These are phyloP conservation scores for Iselma pallidipennis DNA, from an alignment of 2,888 invertebrate genomes.

Conservation along the genomic window DNA sequence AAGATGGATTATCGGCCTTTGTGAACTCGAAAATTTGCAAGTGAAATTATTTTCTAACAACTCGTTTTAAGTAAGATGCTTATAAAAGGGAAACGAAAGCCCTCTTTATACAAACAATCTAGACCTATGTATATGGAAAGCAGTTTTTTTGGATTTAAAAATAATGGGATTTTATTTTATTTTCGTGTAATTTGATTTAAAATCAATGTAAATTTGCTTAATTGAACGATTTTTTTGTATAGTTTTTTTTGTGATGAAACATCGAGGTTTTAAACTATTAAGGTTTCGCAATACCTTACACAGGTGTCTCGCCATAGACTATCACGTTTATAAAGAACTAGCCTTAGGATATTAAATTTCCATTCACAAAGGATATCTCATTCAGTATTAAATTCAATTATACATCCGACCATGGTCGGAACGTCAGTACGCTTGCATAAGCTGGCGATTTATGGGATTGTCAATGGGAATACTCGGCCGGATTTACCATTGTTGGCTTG, in stretches of 20 bases:
- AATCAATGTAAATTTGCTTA: too few species aligned
- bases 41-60: constrained; percentile 40
- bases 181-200: too few species aligned
- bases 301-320: constrained; percentile 28
- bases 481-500: constrained; percentile 19
- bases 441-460: constrained; percentile 22
- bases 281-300: constrained; percentile 23
- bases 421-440: constrained; percentile 17
- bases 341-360: constrained; percentile 39
- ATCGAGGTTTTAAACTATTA: constrained; percentile 2
- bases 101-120: not conserved
- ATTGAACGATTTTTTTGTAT: not conserved
- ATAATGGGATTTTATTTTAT: not conserved
- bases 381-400: constrained; percentile 44
- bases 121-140: too few species aligned
- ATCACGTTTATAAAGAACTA: constrained; percentile 28
- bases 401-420: constrained; percentile 23
- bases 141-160: too few species aligned
- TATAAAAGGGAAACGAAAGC: constrained; percentile 21
- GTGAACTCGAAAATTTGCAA: constrained; percentile 39
- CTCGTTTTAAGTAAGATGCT: constrained; percentile 38
- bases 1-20: constrained; percentile 47
- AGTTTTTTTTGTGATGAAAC: not conserved
- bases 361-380: constrained; percentile 39
- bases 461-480: constrained; percentile 15